Conservation (phyloP, 2,888 invertebrate genomes). For the Mamestra brassicae region DNA sequence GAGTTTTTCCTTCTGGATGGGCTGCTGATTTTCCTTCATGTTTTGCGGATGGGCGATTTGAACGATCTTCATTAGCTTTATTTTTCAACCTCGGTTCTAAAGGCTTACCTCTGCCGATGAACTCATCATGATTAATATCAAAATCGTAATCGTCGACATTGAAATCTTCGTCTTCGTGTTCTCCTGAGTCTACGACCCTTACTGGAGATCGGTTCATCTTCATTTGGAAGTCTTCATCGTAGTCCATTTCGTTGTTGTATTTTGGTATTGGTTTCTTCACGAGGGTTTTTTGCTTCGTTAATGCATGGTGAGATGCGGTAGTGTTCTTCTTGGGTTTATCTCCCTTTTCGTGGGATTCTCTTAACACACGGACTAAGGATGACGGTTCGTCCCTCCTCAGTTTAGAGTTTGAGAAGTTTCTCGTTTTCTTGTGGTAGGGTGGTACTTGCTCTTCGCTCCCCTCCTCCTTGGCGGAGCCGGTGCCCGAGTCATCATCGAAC, state of each 20-base stretch:
- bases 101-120: slow-evolving; percentile 78
- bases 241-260: slow-evolving; percentile 77
- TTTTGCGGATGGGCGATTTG: slow-evolving; percentile 22
- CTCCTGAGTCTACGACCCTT: slow-evolving; percentile 74
- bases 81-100: slow-evolving; percentile 76
- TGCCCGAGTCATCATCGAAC: slow-evolving; percentile 63
- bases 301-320: slow-evolving; percentile 8
- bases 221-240: slow-evolving; percentile 81
- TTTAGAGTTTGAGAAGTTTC: slow-evolving; percentile 52
- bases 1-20: slow-evolving; percentile 61
- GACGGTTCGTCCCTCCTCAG: slow-evolving; percentile 9
- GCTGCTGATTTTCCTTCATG: slow-evolving; percentile 22
- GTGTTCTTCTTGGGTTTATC: slow-evolving; percentile 45
- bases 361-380: slow-evolving; percentile 47
- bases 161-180: slow-evolving; percentile 86
- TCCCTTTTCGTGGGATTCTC: slow-evolving; percentile 63
- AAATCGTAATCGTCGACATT: slow-evolving; percentile 85
- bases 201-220: slow-evolving; percentile 69
- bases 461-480: slow-evolving; percentile 70
- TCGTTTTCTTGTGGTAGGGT: slow-evolving; percentile 62
- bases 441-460: slow-evolving; percentile 65
- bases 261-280: slow-evolving; percentile 85
- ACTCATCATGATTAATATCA: slow-evolving; percentile 85
- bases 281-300: slow-evolving; percentile 62
- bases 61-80: slow-evolving; percentile 54